Percentiles rank a stretch among this genome's conserved stretches.
These are phyloP conservation scores for Mirounga angustirostris DNA, from an alignment of 2,113 vertebrate genomes.

Conservation along the genomic window DNA sequence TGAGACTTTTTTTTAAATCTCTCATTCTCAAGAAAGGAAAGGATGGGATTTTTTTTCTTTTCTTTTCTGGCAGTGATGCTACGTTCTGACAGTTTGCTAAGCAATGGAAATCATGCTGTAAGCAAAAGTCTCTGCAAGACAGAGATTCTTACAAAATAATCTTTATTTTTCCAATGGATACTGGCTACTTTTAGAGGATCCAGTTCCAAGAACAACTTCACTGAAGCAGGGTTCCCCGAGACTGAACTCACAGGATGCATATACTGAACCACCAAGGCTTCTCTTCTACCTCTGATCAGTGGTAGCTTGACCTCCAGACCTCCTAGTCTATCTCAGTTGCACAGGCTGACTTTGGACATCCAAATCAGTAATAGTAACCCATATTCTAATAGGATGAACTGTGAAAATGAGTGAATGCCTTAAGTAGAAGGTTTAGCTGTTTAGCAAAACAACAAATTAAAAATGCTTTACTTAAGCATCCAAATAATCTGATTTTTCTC, in stretches of 20 bases:
- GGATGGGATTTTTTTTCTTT: neutral
- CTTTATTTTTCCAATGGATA: conserved; percentile 59
- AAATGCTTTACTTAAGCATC: neutral
- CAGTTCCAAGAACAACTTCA: conserved; percentile 54
- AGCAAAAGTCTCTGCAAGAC: neutral
- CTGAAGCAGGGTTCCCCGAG: neutral
- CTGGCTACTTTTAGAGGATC: neutral
- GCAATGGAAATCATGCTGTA: conserved; percentile 40
- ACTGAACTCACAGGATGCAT: neutral
- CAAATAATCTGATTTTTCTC: neutral
- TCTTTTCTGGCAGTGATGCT: neutral
- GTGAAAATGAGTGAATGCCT: neutral
- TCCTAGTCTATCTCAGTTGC: neutral
- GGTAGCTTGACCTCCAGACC: neutral
- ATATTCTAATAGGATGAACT: neutral
- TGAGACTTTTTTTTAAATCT: neutral
- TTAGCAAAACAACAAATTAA: neutral
- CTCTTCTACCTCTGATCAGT: neutral
- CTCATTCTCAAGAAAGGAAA: neutral
- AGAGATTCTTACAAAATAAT: conserved; percentile 52
- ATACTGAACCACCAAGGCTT: neutral
- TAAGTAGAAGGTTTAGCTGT: neutral
- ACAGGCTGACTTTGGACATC: neutral
- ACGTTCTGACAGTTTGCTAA: conserved; percentile 55
- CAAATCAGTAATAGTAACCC: neutral